Evolutionary conservation across 2,888 invertebrate species (phyloP).

Genomic region (Cataglyphis albicans): DNA sequence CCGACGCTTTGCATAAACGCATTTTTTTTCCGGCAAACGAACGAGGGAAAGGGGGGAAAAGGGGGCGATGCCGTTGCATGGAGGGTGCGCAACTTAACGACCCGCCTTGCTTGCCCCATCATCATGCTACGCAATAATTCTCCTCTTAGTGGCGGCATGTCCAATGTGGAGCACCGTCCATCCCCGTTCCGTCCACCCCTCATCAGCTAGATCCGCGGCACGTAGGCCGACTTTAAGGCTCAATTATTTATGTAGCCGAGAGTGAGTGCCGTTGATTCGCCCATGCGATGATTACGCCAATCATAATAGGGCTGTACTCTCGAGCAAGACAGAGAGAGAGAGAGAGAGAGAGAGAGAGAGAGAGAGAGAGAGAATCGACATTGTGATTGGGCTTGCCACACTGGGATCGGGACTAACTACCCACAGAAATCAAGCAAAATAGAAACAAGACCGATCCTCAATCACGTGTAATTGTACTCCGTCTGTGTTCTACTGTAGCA

Average conservation of each 20-base stretch:
- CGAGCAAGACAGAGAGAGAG: constrained; percentile 2
- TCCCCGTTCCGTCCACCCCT: constrained; percentile 46
- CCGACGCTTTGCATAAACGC: constrained; percentile 53
- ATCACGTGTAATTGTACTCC: constrained; percentile 72
- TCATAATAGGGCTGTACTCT: constrained; percentile 65
- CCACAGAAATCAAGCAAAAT: constrained; percentile 72
- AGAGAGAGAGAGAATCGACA: constrained; percentile 55
- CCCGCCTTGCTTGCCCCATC: constrained; percentile 54
- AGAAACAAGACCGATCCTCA: constrained; percentile 70
- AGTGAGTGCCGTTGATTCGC: constrained; percentile 61
- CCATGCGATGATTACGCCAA: constrained; percentile 71
- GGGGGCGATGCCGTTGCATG: not conserved
- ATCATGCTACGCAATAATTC: constrained; percentile 67
- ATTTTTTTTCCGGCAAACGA: constrained; percentile 53
- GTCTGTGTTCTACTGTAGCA: constrained; percentile 61
- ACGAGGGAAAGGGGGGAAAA: not conserved
- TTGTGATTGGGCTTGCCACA: constrained; percentile 65
- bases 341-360: constrained; percentile 36
- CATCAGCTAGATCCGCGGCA: constrained; percentile 61
- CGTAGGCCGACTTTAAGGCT: constrained; percentile 68
- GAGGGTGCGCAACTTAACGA: constrained; percentile 60
- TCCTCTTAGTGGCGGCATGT: constrained; percentile 52
- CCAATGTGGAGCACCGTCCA: constrained; percentile 61
- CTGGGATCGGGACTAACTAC: constrained; percentile 67
- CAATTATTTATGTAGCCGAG: constrained; percentile 71